Base-by-base conservation (phyloP, 2,113 vertebrate species). In the Zosterops lateralis region DNA sequence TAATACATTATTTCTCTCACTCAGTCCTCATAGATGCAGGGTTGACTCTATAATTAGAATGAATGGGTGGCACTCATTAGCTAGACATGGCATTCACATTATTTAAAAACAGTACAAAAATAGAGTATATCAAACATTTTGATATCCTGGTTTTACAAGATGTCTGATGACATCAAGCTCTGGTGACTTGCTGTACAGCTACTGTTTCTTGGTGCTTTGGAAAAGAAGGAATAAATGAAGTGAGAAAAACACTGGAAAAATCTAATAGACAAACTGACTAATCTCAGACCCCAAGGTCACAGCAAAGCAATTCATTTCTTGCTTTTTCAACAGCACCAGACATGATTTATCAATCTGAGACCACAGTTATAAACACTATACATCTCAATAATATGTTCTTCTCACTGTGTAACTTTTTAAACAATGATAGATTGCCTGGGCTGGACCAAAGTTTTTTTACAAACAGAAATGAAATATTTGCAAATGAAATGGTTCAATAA, bases 331-430 rank as follows among this genome's bases (percentile, higher is more conserved):
- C 90, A 96, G 95, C 82, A 94, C 62, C 84, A 97, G 97, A 97
- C 95, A 96, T 97, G 97, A 98, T 97, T 97, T 97, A 98, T 98
- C 98, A 97, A 96, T 98, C 88, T 78, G 67, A 92, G 91, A 89
- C 54, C 92, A 89, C 77, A 85, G 95, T 97, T 96, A 96, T 92
- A 98, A 97, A 98, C 97, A 98, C 97, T 95, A 97, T 98, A 97
- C 84, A 97, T 98, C 97, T 98, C 97, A 98, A 97, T 98, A 97
- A 98, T 97, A 97, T 54, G 95, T 97, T 97, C 95, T 96, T 93
- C 38, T 83, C 93, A 94, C 97, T 96, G 89, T 97, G 96, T 97
- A 96, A 98, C 93, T 97, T 97, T 95, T 93, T 84, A 93, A 98
- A 97, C 93, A 96, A 97, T 97, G 97, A 98, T 17, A 94, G 95